These are phyloP conservation scores for Apotomis turbidana DNA, from an alignment of 2,888 invertebrate genomes.

Conservation along the genomic window DNA sequence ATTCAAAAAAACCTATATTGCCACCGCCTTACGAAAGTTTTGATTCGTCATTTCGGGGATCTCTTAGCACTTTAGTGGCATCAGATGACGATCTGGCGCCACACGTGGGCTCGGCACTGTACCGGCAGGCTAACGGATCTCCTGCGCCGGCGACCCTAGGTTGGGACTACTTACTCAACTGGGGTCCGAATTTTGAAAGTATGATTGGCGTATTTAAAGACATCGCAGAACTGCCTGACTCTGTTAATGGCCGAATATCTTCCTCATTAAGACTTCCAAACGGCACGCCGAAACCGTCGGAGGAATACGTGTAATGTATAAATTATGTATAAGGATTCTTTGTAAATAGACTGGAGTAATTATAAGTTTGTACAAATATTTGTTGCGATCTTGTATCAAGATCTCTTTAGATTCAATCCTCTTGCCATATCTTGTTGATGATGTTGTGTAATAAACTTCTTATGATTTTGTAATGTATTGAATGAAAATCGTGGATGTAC, in stretches of 20 bases:
- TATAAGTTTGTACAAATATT: conserved; percentile 67
- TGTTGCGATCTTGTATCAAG: conserved; percentile 81
- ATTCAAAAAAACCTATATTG: conserved; percentile 86
- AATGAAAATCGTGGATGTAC: conserved; percentile 33
- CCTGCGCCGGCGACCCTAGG: conserved; percentile 92
- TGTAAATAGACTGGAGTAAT: conserved; percentile 53
- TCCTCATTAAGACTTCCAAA: conserved; percentile 89
- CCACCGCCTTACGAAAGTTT: conserved; percentile 95
- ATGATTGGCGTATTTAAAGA: conserved; percentile 98
- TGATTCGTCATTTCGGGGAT: conserved; percentile 97
- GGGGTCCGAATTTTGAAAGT: conserved; percentile 98
- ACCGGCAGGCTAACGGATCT: conserved; percentile 91
- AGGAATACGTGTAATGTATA: conserved; percentile 90
- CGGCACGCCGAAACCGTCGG: conserved; percentile 93
- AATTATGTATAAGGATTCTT: conserved; percentile 36
- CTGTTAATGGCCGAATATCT: conserved; percentile 88
- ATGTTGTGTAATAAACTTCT: conserved; percentile 46
- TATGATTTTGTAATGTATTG: conserved; percentile 32
- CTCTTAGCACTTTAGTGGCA: conserved; percentile 95
- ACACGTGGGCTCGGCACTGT: conserved; percentile 90
- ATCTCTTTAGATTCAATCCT: conserved; percentile 66
- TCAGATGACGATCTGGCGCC: conserved; percentile 95
- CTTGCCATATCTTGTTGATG: conserved; percentile 79
- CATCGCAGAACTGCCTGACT: conserved; percentile 96
- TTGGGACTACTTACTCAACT: conserved; percentile 97